These are phyloP conservation scores for Deladenus siricidicola DNA, from an alignment of 2,888 invertebrate genomes.

Conservation along the genomic window DNA sequence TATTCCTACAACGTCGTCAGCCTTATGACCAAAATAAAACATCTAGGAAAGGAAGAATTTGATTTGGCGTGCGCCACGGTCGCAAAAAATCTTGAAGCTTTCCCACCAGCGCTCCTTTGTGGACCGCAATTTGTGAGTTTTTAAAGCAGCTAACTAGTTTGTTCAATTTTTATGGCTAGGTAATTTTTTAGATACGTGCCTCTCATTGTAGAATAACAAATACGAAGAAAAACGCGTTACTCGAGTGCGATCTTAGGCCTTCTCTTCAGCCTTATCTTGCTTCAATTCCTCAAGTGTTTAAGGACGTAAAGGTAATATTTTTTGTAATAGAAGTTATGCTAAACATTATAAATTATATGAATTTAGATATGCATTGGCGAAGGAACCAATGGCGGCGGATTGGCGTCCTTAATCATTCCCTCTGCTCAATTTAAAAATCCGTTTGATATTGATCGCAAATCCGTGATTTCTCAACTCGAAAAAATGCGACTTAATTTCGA, in stretches of 20 bases:
- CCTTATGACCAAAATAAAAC: slow-evolving; percentile 88
- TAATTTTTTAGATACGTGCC: neutral
- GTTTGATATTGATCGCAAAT: slow-evolving; percentile 82
- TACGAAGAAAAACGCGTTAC: neutral
- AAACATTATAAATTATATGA: no score
- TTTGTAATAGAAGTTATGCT: no score
- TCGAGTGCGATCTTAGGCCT: neutral
- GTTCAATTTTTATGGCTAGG: neutral
- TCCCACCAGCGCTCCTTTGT: slow-evolving; percentile 2
- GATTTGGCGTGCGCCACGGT: slow-evolving; percentile 37
- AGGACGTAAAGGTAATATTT: slow-evolving; percentile 4
- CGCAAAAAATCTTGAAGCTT: slow-evolving; percentile 9
- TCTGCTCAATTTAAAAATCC: slow-evolving; percentile 73
- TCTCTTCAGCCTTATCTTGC: neutral
- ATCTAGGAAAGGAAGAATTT: slow-evolving; percentile 65
- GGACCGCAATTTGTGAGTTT: slow-evolving; percentile 10
- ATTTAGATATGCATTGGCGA: slow-evolving; percentile 6
- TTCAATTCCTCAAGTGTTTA: neutral
- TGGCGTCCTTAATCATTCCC: slow-evolving; percentile 3
- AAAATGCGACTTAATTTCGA: slow-evolving; percentile 83
- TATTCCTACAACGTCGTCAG: slow-evolving; percentile 81
- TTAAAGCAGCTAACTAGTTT: neutral
- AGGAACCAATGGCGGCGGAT: neutral
- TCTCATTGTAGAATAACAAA: slow-evolving; percentile 1
- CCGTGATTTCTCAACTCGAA: slow-evolving; percentile 81